Evolutionary conservation across 2,113 vertebrate genomes (phyloP), one percentile per base, ranked within the genome.

Genomic region (Haliaeetus leucogaster): DNA sequence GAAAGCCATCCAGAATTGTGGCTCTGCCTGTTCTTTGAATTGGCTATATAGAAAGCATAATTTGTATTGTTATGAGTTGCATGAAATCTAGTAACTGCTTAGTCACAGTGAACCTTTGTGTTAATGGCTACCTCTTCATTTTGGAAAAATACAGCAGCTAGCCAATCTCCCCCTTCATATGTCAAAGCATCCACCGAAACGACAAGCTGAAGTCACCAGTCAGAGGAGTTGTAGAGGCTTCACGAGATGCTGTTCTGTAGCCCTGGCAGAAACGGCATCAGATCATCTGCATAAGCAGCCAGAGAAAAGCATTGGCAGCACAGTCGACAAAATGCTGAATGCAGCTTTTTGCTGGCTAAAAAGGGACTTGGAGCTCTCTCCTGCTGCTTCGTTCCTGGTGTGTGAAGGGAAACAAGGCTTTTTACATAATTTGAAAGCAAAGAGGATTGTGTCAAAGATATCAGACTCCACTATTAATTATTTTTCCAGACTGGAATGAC

Each of bases 381-480:
- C 92, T 72, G 90, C 97, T 92, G 95, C 80, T 93, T 63, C 29
- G 0, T 40, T 95, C 86, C 93, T 8, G 34, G 80, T 65, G 61
- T 76, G 89, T 50, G 82, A 82, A 68, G 83, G 5, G 70, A 92
- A 97, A 78, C 36, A 29, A 86, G 66, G 79, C 83, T 93, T 91
- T 95, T 78, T 94, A 52, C 26, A 9, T 65, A 32, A 89, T 87
- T 85, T 95, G 78, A 95, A 95, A 95, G 93, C 83, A 87, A 95
- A 73, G 30, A 48, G 89, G 58, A 36, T 82, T 74, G 68, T 90
- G 90, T 91, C 86, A 96, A 61, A 92, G 70, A 26, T 79, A 66
- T 25, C 81, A 42, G 81, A 21, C 45, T 95, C 90, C 21, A 12
- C 58, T 42, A 21, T 43, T 89, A 89, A 91, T 93, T 96, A 85